Percentiles rank a stretch among this genome's conserved stretches.
phyloP scores from a whole-genome alignment of 1,140 invertebrate species.

The Globodera ellingtonae region DNA sequence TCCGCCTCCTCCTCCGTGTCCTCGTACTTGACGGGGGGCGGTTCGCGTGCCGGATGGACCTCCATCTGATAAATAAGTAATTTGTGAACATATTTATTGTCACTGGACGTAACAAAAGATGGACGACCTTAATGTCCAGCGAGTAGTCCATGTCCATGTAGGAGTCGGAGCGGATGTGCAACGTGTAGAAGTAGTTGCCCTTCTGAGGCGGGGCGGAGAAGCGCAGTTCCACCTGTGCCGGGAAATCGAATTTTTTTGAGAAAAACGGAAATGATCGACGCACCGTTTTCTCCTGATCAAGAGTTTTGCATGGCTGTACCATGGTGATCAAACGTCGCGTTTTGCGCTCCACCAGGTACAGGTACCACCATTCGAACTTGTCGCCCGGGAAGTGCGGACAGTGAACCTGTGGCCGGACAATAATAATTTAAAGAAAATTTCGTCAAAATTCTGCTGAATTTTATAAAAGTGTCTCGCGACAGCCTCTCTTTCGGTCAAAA shows the following conservation, averaged over 20 bases:
- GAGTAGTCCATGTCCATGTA: constrained; percentile 73
- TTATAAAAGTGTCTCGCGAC: too few species aligned
- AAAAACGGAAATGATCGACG: not conserved
- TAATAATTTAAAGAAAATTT: too few species aligned
- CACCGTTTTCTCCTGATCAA: constrained; percentile 69
- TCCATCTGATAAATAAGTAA: constrained; percentile 41
- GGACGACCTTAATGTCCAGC: constrained; percentile 59
- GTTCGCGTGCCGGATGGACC: constrained; percentile 46
- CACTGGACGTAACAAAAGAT: not conserved
- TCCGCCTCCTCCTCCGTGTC: constrained; percentile 55
- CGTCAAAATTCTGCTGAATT: too few species aligned
- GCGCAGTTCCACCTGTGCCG: constrained; percentile 80
- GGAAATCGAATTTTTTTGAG: not conserved
- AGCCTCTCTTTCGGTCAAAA: too few species aligned
- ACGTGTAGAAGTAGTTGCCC: constrained; percentile 87
- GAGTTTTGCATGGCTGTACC: constrained; percentile 79
- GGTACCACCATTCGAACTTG: constrained; percentile 99
- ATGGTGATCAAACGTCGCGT: constrained; percentile 83
- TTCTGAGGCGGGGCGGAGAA: constrained; percentile 92
- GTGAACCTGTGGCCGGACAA: constrained; percentile 73
- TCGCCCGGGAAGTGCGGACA: constrained; percentile 92
- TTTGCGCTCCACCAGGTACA: constrained; percentile 93
- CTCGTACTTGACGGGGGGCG: constrained; percentile 48
- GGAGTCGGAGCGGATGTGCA: constrained; percentile 90
- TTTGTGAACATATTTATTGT: not conserved